Evolutionary conservation across 2,113 vertebrate species (phyloP), one percentile per base, ranked within the genome.

Genomic region (Gnathonemus longibarbis): DNA sequence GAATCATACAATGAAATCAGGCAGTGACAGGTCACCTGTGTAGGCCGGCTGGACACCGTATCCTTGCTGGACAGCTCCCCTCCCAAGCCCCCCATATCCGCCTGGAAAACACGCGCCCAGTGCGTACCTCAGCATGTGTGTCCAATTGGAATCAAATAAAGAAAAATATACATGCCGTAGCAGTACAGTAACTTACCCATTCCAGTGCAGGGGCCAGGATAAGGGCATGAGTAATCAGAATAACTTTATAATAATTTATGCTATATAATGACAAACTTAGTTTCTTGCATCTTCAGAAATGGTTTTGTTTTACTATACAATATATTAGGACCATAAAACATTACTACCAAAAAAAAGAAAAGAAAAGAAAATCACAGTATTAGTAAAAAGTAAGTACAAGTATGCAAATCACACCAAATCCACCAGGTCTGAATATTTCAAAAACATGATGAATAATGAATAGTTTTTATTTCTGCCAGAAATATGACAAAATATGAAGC

Each of bases 21-120:
- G 53, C 17, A 45, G 56, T 49, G 45, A 53, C 5, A 87, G 24
- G 2, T 87, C 15, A 87, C 88, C 58, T 48, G 66, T 77, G 45
- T 90, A 87, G 45, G 45, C 56, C 19, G 89, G 84, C 89, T 62
- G n/a, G 17, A 35, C 27, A 10, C 56, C 45, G 19, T 90, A 90
- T 49, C 84, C 27, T 50, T 66, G 89, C 58, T 90, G 62, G n/a
- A 42, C 3, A 0, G 56, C 42, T 42, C 70, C 70, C 17, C 89
- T 53, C 52, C 53, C 56, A 17, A 56, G n/a, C 4, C 45, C 58
- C 11, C 52, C 52, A 31, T 89, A 85, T 46, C 35, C 70, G 3
- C 70, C 89, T 89, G 89, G 56, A 45, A 84, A 84, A 84, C 10
- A 84, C 1, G 24, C 1, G 0, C 48, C 9, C 50, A 53, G 53